phyloP scores from a whole-genome alignment of 2,113 vertebrate species.

The Onychostruthus taczanowskii region DNA sequence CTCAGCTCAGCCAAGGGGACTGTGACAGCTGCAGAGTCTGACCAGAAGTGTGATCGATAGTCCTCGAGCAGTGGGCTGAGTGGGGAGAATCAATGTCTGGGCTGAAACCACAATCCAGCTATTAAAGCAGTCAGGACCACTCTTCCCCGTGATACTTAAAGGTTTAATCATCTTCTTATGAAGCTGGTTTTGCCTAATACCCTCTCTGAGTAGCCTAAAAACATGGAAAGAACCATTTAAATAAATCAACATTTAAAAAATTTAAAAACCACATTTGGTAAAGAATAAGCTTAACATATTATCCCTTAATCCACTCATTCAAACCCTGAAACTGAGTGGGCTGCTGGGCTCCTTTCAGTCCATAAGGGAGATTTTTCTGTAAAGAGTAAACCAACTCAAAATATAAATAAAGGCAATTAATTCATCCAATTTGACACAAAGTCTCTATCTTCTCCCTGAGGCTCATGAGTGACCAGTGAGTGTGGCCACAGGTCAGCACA shows the following conservation, averaged over 20 bases:
- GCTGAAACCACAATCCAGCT: neutral
- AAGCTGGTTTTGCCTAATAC: neutral
- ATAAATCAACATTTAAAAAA: neutral
- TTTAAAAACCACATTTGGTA: neutral
- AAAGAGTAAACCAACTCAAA: neutral
- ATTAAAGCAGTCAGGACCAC: neutral
- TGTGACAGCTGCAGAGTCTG: neutral
- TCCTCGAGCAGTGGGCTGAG: neutral
- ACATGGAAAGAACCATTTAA: neutral
- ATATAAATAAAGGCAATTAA: neutral
- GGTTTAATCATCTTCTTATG: neutral
- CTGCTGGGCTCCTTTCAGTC: neutral
- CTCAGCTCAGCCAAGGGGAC: neutral
- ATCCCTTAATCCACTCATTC: neutral
- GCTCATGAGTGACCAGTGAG: neutral
- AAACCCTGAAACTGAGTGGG: neutral
- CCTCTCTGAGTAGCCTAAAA: neutral
- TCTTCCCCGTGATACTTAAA: neutral
- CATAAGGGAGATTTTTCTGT: neutral
- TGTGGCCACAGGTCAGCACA: neutral
- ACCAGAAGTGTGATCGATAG: neutral
- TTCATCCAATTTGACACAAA: neutral
- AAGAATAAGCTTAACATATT: neutral
- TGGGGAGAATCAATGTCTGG: neutral
- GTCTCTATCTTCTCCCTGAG: neutral